Evolutionary conservation across 2,797 vertebrate genomes (phyloP), one percentile per base, ranked within the genome.

Genomic region (Numenius phaeopus): DNA sequence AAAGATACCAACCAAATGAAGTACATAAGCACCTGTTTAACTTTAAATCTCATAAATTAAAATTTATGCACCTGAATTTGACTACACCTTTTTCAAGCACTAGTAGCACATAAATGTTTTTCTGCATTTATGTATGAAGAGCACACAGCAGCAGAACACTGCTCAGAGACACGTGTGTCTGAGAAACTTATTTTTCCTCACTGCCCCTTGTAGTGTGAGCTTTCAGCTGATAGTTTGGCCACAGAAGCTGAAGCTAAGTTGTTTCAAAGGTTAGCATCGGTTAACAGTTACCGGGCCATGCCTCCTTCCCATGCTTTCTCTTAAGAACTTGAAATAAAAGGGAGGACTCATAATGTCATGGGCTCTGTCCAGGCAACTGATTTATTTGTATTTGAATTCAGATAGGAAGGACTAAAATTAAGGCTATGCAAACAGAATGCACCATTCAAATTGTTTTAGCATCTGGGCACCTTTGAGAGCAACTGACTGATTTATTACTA

Each of bases 401-500:
- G 42, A 71, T 11, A 72, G 14, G 12, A 84, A 76, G 9, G n/a
- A 78, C 61, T 88, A 89, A 89, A 87, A 93, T 92, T 70, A 81
- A 47, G 21, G 67, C 65, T 77, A 85, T 18, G 44, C 55, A 93
- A 90, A 83, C 29, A 90, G 76, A 83, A 94, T 32, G 50, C 55
- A 64, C 61, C 13, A 64, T 64, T 89, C 19, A 49, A 37, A 69
- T 30, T 69, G 30, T 39, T 92, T 94, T 42, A 91, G 76, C 62
- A 96, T 49, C 67, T 67, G 27, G n/a, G 46, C 62, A 93, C 66
- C 47, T 90, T 81, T 7, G 27, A 81, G 76, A 96, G 78, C 69
- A 87, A 71, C 42, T 89, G 75, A 83, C 62, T 95, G 67, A 94
- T 87, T 42, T 46, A 85, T 87, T 66, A 83, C 85, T 57, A 93